phyloP scores from a whole-genome alignment of 2,797 vertebrate genomes.

The Gila robusta region DNA sequence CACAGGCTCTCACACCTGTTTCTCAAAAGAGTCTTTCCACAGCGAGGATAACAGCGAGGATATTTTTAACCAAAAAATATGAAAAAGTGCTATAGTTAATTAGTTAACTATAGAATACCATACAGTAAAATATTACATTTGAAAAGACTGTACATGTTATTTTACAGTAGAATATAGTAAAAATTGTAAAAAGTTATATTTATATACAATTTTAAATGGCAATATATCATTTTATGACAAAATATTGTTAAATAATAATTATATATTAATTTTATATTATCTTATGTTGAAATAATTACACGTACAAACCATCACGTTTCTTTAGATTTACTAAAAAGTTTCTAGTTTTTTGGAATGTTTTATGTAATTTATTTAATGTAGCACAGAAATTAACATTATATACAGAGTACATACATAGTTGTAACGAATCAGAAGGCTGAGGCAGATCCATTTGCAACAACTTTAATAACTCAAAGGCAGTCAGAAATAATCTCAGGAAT shows the following conservation, averaged over 20 bases:
- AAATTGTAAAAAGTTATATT: not conserved
- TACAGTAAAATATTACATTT: not conserved
- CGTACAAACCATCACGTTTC: not conserved
- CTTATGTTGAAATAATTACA: not conserved
- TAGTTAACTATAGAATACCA: not conserved
- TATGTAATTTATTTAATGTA: not conserved
- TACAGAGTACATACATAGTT: not conserved
- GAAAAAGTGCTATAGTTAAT: not conserved
- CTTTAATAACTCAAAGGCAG: no score
- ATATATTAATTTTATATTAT: not conserved
- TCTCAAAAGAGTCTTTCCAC: not conserved
- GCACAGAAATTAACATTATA: not conserved
- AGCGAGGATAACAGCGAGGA: not conserved
- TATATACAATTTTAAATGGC: not conserved
- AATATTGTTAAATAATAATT: not conserved
- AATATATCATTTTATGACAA: not conserved
- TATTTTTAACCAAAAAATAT: not conserved
- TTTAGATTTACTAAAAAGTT: not conserved
- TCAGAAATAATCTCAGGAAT: no score
- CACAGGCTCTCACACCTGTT: not conserved
- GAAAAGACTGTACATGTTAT: not conserved
- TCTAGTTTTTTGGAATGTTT: not conserved
- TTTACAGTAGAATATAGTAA: not conserved
- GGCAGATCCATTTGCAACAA: no score
- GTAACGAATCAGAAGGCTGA: no score